These are phyloP conservation scores for Polyodon spathula DNA, from an alignment of 2,113 vertebrate species.

Conservation along the genomic window DNA sequence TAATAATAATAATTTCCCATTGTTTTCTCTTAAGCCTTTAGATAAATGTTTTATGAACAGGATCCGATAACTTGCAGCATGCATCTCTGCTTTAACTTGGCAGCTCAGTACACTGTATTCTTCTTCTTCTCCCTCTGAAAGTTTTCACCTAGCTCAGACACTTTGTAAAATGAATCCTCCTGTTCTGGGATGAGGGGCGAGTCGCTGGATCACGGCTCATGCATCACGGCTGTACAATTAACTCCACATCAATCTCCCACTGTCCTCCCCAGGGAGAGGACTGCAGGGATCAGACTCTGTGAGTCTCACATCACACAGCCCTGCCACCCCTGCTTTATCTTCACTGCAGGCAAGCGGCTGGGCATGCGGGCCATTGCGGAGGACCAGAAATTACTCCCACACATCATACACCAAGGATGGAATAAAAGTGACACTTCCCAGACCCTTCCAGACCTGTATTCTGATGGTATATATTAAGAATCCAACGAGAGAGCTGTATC, in stretches of 20 bases:
- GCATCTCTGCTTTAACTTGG: no score
- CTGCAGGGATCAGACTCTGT: conserved; percentile 4
- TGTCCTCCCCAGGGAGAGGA: conserved; percentile 8
- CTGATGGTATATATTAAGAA: neutral
- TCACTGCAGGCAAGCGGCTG: conserved; percentile 13
- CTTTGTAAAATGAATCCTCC: no score
- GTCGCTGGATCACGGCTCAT: neutral
- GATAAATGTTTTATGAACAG: no score
- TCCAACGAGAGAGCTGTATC: neutral
- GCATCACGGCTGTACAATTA: neutral
- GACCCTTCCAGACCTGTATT: no score
- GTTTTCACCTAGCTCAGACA: neutral
- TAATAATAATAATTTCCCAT: no score
- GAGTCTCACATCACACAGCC: conserved; percentile 5
- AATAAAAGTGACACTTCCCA: neutral
- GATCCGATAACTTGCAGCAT: no score
- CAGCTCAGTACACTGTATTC: no score
- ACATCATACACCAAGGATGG: conserved; percentile 8
- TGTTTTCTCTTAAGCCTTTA: no score
- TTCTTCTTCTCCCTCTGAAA: neutral
- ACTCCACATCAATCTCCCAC: conserved; percentile 5
- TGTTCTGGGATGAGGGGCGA: no score
- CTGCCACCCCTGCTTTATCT: conserved; percentile 15
- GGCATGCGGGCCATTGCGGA: conserved; percentile 8
- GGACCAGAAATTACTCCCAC: conserved; percentile 17